Evolutionary conservation across 2,113 vertebrate species (phyloP), one percentile per base, ranked within the genome.

Genomic region (Osmerus mordax): DNA sequence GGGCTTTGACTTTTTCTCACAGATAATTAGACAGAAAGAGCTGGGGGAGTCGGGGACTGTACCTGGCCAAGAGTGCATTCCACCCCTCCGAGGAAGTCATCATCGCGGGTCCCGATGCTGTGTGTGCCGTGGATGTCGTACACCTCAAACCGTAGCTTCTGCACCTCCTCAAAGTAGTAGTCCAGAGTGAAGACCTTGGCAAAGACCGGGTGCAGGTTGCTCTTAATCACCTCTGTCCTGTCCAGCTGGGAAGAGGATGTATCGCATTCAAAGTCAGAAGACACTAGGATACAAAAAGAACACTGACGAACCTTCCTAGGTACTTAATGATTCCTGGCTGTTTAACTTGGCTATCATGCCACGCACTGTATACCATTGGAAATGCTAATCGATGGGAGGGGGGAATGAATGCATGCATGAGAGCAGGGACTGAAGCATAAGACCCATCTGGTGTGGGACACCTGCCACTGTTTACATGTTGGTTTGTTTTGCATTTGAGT

Each of bases 31-130:
- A 47, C 41, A 47, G 41, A 11, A 47, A 47, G 41, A 47, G 41
- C 41, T 47, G 41, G 41, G 29, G 60, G 25, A 5, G 14, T 62
- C 13, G 7, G 25, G 62, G 29, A 81, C 74, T 59, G 65, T 80
- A 98, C 97, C 94, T 98, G 97, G 36, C 97, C 97, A 70, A 97
- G 88, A 0, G 97, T 98, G 81, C 96, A 95, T 81, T 98, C 97
- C 87, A 93, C 91, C 19, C 95, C 96, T 2, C 97, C 97, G 66
- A 99, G 86, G 83, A 99, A 97, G 84, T 99, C 96, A 0, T 98
- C 97, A 0, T 96, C 97, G 0, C 94, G 94, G 0, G 93, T 92
- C 67, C 94, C 91, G 1, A 95, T 90, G 54, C 92, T 90, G 1
- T 94, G 82, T 12, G 95, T 93, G 52, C 97, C 95, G 0, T 95